phyloP scores from a whole-genome alignment of 2,113 vertebrate genomes.

The human (Homo sapiens) region GRCh38 chr1:188024501-188025000 shows the following conservation, averaged over 20 bases:
- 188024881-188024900: not conserved
- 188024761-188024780: no score
- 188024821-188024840: not conserved
- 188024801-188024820: not conserved
- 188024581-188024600: not conserved
- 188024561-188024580: not conserved
- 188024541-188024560: not conserved
- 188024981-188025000: not conserved
- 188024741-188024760: not conserved
- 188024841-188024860: not conserved
- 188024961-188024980: not conserved
- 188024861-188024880: not conserved
- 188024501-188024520: not conserved
- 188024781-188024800: not conserved
- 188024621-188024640: not conserved
- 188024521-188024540: not conserved
- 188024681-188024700: no score
- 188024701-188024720: not conserved
- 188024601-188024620: not conserved
- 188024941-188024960: not conserved
- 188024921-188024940: not conserved
- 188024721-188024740: not conserved
- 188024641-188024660: rapidly evolving
- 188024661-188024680: not conserved
- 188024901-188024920: not conserved